Percentiles rank a stretch among this genome's conserved stretches.
Conservation (phyloP, 2,797 vertebrate genomes). For the Artibeus jamaicensis region DNA sequence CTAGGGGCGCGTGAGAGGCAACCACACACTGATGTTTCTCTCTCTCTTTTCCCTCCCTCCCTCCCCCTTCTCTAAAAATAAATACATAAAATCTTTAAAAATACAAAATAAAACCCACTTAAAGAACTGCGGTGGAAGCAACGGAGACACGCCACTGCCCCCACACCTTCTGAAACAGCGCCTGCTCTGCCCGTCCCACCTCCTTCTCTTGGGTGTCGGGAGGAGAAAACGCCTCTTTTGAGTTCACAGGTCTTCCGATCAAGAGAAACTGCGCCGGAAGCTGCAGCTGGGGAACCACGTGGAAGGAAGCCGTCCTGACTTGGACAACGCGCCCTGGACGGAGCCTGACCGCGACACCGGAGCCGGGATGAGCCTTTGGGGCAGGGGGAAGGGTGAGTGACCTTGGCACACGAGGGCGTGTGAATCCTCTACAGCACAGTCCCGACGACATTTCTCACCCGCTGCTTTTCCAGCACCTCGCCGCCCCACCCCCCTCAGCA, state of each 20-base stretch:
- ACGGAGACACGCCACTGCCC: accelerated
- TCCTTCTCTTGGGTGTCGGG: not conserved
- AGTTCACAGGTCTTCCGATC: not conserved
- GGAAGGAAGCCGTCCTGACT: not conserved
- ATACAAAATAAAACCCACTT: not conserved
- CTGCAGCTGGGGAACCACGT: not conserved
- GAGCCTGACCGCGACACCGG: not conserved
- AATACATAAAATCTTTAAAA: too few relatives aligned
- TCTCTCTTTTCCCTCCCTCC: too few relatives aligned
- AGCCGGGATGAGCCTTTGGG: not conserved
- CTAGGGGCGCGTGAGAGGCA: too few relatives aligned
- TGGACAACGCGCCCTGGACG: not conserved
- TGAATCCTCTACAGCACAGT: not conserved
- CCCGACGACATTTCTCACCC: not conserved
- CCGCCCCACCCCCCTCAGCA: not conserved
- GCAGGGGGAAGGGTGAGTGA: not conserved
- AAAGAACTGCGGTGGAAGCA: not conserved
- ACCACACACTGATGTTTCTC: too few relatives aligned
- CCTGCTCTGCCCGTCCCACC: accelerated
- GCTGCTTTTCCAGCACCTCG: not conserved
- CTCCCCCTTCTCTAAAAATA: too few relatives aligned
- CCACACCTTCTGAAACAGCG: not conserved
- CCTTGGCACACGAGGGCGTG: not conserved
- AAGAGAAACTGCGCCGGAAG: not conserved
- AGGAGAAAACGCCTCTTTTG: not conserved